A percentile compares a stretch with the other conserved stretches of the same genome.
phyloP scores from a whole-genome alignment of 1,140 invertebrate species.

The Babylonia areolata region DNA sequence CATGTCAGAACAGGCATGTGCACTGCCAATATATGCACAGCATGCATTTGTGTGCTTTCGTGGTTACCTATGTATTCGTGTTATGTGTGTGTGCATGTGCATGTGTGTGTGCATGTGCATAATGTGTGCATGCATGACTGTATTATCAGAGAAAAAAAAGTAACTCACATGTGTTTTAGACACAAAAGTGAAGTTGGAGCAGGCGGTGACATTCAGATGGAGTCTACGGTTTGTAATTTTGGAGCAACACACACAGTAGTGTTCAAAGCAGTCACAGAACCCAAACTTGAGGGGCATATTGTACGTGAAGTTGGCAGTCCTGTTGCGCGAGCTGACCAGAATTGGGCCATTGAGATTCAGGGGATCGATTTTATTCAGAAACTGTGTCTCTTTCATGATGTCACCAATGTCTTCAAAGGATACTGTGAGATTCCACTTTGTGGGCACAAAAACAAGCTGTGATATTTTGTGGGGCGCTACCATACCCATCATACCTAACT shows the following conservation, averaged over 20 bases:
- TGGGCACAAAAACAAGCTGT: constrained; percentile 52
- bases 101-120: background rate
- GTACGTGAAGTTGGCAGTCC: constrained; percentile 52
- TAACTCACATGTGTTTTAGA: constrained; percentile 69
- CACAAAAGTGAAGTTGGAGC: constrained; percentile 67
- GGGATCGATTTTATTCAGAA: constrained; percentile 63
- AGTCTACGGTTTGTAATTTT: constrained; percentile 59
- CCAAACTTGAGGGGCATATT: constrained; percentile 57
- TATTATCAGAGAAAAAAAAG: too few relatives aligned
- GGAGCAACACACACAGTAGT: constrained; percentile 69
- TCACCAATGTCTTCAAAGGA: constrained; percentile 67
- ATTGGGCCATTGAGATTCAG: constrained; percentile 48
- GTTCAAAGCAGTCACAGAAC: constrained; percentile 67
- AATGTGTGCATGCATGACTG: background rate
- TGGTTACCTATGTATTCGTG: too few relatives aligned
- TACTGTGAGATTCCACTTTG: constrained; percentile 63
- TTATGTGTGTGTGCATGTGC: too few relatives aligned
- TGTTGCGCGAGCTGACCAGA: constrained; percentile 44
- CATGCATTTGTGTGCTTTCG: too few relatives aligned
- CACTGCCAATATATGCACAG: too few relatives aligned
- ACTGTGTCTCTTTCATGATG: constrained; percentile 69
- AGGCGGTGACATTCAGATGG: constrained; percentile 63
- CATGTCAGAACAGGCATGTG: too few relatives aligned
- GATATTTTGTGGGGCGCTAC: constrained; percentile 47
- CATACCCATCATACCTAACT: constrained; percentile 63